These are phyloP conservation scores for Drosophila neotestacea DNA, from an alignment of 2,888 invertebrate species.

Conservation along the genomic window DNA sequence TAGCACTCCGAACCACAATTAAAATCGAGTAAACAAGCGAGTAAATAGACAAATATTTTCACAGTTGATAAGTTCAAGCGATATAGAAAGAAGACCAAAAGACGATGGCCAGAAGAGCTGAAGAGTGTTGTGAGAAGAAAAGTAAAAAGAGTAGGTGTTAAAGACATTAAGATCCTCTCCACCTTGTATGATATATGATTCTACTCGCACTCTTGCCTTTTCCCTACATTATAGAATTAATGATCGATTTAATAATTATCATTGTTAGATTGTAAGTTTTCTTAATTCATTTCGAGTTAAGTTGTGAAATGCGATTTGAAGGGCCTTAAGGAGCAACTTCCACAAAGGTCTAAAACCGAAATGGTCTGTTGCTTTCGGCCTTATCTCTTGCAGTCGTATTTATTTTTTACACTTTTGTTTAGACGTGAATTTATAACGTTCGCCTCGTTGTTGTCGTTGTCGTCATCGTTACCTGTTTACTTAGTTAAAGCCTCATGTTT, in stretches of 20 bases:
- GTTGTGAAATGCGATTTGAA: constrained; percentile 1
- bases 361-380: constrained; percentile 20
- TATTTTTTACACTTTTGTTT: constrained; percentile 81
- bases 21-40: constrained; percentile 71
- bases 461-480: constrained; percentile 46
- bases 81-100: constrained; percentile 14
- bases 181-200: constrained; percentile 50
- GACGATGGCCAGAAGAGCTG: constrained; percentile 1
- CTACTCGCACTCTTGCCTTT: background rate
- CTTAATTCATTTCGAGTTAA: constrained; percentile 5
- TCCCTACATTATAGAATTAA: background rate
- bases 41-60: constrained; percentile 81
- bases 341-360: constrained; percentile 3
- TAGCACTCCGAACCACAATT: constrained; percentile 67
- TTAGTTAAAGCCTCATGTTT: constrained; percentile 51
- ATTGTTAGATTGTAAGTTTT: background rate
- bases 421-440: constrained; percentile 75
- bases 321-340: background rate
- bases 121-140: background rate
- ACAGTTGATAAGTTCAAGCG: constrained; percentile 78
- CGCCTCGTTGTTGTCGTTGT: constrained; percentile 27
- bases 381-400: constrained; percentile 66
- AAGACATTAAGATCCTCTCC: constrained; percentile 70
- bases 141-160: constrained; percentile 66
- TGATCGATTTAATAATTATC: background rate